phyloP scores from a whole-genome alignment of 2,113 vertebrate species.

The Felis catus region F.catus_Fca126_mat1.0 CM031427.1:37943001-37943500 shows the following conservation, averaged over 20 bases:
- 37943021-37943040: not conserved
- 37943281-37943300: slow-evolving; percentile 13
- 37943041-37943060: not conserved
- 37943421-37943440: not conserved
- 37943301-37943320: not conserved
- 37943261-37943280: not conserved
- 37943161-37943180: not conserved
- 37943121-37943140: not conserved
- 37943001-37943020: not conserved
- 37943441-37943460: not conserved
- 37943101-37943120: not conserved
- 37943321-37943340: not conserved
- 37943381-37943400: not conserved
- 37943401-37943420: no score
- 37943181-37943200: not conserved
- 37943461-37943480: not conserved
- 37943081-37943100: not conserved
- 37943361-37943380: not conserved
- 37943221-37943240: not conserved
- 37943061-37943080: not conserved
- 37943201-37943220: not conserved
- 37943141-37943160: not conserved
- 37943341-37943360: not conserved
- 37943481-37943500: not conserved
- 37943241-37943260: not conserved